These are phyloP conservation scores for Heterodera schachtii DNA, from an alignment of 1,140 invertebrate genomes.

Conservation along the genomic window DNA sequence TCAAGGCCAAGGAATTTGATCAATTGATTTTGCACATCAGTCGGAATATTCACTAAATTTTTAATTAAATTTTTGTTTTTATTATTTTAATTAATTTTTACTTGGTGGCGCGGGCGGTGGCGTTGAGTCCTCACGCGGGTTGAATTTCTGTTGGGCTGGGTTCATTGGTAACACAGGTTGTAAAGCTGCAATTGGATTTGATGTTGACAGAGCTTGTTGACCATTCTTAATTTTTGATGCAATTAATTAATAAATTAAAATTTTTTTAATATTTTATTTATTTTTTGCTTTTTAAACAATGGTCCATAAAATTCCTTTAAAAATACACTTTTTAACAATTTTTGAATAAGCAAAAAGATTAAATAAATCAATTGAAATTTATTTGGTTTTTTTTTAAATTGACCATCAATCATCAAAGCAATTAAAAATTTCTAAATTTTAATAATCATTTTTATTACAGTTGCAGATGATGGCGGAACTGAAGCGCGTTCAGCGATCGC, in stretches of 20 bases:
- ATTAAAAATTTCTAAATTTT: not conserved
- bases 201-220: not conserved
- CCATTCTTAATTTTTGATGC: not conserved
- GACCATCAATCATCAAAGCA: too few species aligned
- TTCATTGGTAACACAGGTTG: conserved; percentile 38
- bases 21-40: conserved; percentile 65
- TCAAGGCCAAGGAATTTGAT: conserved; percentile 66
- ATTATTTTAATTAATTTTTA: conserved; percentile 23
- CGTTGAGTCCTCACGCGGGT: conserved; percentile 41
- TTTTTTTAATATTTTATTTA: too few species aligned
- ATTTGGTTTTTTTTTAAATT: too few species aligned
- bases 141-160: conserved; percentile 40
- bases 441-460: not conserved
- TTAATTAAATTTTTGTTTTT: conserved; percentile 32
- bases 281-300: too few species aligned
- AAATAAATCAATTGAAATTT: too few species aligned
- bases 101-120: conserved; percentile 55
- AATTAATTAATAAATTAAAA: not conserved
- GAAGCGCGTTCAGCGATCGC: not conserved
- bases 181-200: conserved; percentile 35
- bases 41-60: conserved; percentile 60
- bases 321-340: too few species aligned
- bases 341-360: too few species aligned
- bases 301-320: too few species aligned
- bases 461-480: not conserved